A percentile compares a stretch with the other conserved stretches of the same genome.
phyloP scores from a whole-genome alignment of 2,888 invertebrate genomes.

The Parnassius apollo region DNA sequence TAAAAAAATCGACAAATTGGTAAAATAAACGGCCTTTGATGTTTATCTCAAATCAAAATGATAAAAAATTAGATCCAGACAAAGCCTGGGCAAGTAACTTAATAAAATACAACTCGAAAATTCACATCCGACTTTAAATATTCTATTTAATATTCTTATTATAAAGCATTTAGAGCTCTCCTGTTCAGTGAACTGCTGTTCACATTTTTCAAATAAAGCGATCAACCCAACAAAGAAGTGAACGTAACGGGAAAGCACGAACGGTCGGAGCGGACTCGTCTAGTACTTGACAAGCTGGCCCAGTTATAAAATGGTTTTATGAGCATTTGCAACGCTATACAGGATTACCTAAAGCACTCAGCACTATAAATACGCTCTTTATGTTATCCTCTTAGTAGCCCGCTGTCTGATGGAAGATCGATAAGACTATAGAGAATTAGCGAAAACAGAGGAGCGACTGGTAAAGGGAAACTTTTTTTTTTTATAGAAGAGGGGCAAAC shows the following conservation, averaged over 20 bases:
- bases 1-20: too few relatives aligned
- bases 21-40: too few relatives aligned
- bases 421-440: neutral
- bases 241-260: neutral
- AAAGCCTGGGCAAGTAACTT: too few relatives aligned
- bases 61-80: too few relatives aligned
- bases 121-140: too few relatives aligned
- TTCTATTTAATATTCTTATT: neutral
- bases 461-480: too few relatives aligned
- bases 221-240: conserved; percentile 8
- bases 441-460: neutral
- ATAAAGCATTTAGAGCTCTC: neutral
- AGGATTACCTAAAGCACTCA: conserved; percentile 11
- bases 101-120: too few relatives aligned
- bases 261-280: neutral
- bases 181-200: neutral
- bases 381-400: neutral
- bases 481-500: too few relatives aligned
- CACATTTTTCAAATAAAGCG: conserved; percentile 1
- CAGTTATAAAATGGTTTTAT: conserved; percentile 4
- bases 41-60: too few relatives aligned
- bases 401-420: neutral
- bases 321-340: conserved; percentile 3
- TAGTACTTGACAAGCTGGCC: neutral
- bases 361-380: conserved; percentile 8